Evolutionary conservation across 2,888 invertebrate genomes (phyloP).

Genomic region (Cotesia congregata): DNA sequence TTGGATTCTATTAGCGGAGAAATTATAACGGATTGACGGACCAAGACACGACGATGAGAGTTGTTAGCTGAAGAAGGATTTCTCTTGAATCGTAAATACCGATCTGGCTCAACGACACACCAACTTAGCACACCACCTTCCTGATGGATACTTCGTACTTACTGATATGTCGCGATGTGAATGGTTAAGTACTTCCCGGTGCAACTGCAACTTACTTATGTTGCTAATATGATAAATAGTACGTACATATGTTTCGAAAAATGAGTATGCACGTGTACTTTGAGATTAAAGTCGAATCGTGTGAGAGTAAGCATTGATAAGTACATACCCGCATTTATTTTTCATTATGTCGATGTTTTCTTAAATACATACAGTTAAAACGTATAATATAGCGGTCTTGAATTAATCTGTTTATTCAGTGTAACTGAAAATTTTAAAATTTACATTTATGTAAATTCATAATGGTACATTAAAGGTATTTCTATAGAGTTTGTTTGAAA

Average conservation of each 20-base stretch:
- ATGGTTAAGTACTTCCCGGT: conserved; percentile 63
- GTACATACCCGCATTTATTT: not conserved
- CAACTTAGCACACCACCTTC: not conserved
- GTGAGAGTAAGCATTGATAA: not conserved
- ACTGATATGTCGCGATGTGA: conserved; percentile 52
- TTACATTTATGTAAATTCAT: too few relatives aligned
- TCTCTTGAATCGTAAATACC: conserved; percentile 65
- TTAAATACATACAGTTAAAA: not conserved
- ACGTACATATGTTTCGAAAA: not conserved
- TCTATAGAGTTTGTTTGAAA: too few relatives aligned
- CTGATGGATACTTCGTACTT: conserved; percentile 8
- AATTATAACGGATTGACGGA: conserved; percentile 69
- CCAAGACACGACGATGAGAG: conserved; percentile 50
- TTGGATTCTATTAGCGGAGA: conserved; percentile 70
- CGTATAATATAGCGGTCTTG: not conserved
- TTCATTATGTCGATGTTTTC: not conserved
- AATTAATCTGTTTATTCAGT: not conserved
- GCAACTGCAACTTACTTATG: conserved; percentile 49
- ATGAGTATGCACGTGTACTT: not conserved
- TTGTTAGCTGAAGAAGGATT: conserved; percentile 53
- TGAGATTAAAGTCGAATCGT: not conserved
- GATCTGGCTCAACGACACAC: conserved; percentile 50
- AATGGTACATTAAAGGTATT: too few relatives aligned
- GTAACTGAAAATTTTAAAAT: too few relatives aligned
- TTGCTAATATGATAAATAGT: not conserved